Base-by-base conservation (phyloP, 2,888 invertebrate genomes). In the Sarcophaga subvicina region DNA sequence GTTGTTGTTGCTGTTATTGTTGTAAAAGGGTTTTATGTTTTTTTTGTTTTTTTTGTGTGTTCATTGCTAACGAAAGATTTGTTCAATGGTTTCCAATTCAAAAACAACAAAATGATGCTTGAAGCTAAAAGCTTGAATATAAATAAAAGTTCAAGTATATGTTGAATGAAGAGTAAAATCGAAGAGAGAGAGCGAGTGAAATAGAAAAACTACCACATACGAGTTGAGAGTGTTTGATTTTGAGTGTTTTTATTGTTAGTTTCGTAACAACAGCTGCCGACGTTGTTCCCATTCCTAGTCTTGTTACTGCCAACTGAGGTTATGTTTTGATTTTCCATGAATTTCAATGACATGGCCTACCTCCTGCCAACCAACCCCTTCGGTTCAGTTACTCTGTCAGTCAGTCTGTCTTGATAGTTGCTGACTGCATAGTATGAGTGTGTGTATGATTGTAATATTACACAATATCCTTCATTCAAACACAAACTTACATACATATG, bases 281-380 rank as follows among this genome's bases (percentile, higher is more conserved):
- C 78, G 67, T n/a, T 67, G 76, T 63, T 80, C 62, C 66, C 47
- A 76, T 81, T 81, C 73, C 73, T 70, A 49, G 54, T 0, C 54
- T 76, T 79, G 25, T 47, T 78, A 70, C 71, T 67, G 75, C 63
- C 62, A 49, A 71, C 11, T 22, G 69, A 70, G 81, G 78, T 75
- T 84, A 78, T 87, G 84, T 87, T 87, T 87, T 87, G 84, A 87
- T 87, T 87, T 81, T 76, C 63, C 64, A 87, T 87, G 87, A 87
- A 87, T 84, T 81, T 87, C 81, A 87, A 87, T 81, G 81, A 84
- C 77, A 86, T 79, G 80, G 83, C 79, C 22, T 87, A 72, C 73
- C 73, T 69, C 14, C 14, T 72, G 62, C 8, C 11, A 11, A 3
- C 17, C 11, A 20, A 14, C 10, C 72, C 59, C 17, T 8, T 11